Evolutionary conservation across 2,888 invertebrate genomes (phyloP), one percentile per base, ranked within the genome.

Genomic region (Archips xylosteana): DNA sequence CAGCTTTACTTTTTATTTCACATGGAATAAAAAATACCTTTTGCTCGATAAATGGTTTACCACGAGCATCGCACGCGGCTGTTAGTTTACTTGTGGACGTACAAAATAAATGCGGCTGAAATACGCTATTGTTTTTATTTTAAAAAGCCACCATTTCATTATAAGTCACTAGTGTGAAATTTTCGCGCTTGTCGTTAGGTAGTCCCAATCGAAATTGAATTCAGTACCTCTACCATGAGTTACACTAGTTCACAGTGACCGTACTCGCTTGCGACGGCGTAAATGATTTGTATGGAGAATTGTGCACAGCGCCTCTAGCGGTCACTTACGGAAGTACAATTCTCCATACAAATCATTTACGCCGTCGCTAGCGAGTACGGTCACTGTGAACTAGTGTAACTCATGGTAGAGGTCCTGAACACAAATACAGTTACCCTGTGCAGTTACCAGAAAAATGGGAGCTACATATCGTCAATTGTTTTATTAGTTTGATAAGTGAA

Each of bases 31-130:
- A 49, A 49, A 49, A 49, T 49, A 49, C 49, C 49, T 23, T 54
- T 23, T 54, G 54, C 54, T 54, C 8, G 54, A 54, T 23, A 54
- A 54, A 54, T 15, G 54, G 23, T 54, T 54, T 54, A 54, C 23
- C 54, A 54, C 54, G 49, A 49, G 49, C 49, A 8, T 8, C 54
- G 54, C 23, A 54, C 54, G 23, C 54, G 23, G 54, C 54, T 9
- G 51, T 13, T 13, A 15, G 51, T 51, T 51, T 23, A 23, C 54
- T 54, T 23, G 54, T n/a, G 9, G 15, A 23, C 54, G 23, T 23
- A 6, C 54, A 54, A 54, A 54, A 54, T 23, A 54, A 23, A 23
- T 9, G 15, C 54, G 54, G n/a, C 54, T 8, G 9, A 54, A 54
- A 15, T 54, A 54, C 15, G 23, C 54, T 9, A 54, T 54, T 54